phyloP scores from a whole-genome alignment of 2,888 invertebrate species.

The Branchipolynoe longqiensis region DNA sequence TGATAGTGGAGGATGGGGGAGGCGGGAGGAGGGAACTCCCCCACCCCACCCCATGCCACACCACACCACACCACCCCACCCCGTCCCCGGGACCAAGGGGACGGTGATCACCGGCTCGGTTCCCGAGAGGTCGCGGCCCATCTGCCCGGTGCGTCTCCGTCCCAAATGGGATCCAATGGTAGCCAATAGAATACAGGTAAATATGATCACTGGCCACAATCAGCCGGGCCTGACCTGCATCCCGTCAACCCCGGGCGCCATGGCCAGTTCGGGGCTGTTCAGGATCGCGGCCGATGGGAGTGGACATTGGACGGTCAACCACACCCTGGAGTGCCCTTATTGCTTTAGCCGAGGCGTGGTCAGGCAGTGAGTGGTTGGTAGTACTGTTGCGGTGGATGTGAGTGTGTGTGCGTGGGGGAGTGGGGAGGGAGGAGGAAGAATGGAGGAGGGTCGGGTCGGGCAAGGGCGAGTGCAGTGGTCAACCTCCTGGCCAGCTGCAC shows the following conservation, averaged over 20 bases:
- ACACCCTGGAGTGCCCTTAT: constrained; percentile 7
- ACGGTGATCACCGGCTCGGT: too few relatives aligned
- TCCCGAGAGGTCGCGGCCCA: neutral
- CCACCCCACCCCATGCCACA: too few relatives aligned
- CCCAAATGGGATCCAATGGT: constrained; percentile 35
- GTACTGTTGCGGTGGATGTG: too few relatives aligned
- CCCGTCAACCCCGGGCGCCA: too few relatives aligned
- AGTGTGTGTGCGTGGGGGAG: too few relatives aligned
- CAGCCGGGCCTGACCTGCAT: constrained; percentile 25
- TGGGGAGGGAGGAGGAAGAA: neutral
- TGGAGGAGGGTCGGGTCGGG: neutral
- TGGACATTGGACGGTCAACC: constrained; percentile 17
- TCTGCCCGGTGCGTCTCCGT: constrained; percentile 19
- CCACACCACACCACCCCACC: too few relatives aligned
- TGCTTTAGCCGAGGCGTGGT: constrained; percentile 8
- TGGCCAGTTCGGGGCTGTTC: neutral
- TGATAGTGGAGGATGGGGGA: too few relatives aligned
- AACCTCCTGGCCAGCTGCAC: neutral
- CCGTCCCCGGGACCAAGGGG: too few relatives aligned
- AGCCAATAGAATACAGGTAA: constrained; percentile 46
- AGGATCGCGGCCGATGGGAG: neutral
- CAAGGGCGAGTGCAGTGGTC: neutral
- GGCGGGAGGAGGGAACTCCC: too few relatives aligned
- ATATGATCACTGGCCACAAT: constrained; percentile 36
- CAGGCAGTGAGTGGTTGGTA: too few relatives aligned